phyloP scores from a whole-genome alignment of 2,113 vertebrate genomes.

The Anguilla japonica region DNA sequence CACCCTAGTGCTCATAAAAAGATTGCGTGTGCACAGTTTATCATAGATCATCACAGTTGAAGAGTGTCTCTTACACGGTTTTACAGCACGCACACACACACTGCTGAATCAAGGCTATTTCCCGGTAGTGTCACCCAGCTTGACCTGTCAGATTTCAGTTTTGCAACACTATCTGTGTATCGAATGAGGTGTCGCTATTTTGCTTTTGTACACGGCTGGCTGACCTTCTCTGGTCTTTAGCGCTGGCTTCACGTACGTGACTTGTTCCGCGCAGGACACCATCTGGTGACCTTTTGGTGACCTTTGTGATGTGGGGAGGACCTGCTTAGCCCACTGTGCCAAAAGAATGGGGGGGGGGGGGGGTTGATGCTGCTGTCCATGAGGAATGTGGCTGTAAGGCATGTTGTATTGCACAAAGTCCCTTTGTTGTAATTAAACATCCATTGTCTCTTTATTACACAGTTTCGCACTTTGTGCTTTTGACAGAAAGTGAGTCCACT shows the following conservation, averaged over 20 bases:
- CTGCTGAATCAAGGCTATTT: neutral
- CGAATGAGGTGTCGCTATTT: neutral
- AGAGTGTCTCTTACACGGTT: neutral
- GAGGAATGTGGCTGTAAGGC: neutral
- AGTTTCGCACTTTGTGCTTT: neutral
- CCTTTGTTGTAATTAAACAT: neutral
- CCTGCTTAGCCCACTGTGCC: neutral
- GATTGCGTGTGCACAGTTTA: neutral
- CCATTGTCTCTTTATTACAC: neutral
- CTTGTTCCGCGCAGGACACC: neutral
- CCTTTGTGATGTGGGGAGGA: neutral
- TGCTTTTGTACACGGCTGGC: neutral
- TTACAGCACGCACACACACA: neutral
- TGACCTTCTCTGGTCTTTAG: neutral
- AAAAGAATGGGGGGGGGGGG: no score
- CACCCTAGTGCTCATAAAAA: neutral
- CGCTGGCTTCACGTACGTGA: neutral
- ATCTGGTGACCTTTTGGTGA: conserved; percentile 6
- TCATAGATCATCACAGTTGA: neutral
- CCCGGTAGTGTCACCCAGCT: neutral
- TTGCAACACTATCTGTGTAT: neutral
- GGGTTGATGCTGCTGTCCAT: neutral
- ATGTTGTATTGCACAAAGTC: neutral
- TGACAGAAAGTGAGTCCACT: neutral
- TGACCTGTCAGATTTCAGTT: neutral